These are phyloP conservation scores for Eira barbara DNA, from an alignment of 2,113 vertebrate species.

Conservation along the genomic window DNA sequence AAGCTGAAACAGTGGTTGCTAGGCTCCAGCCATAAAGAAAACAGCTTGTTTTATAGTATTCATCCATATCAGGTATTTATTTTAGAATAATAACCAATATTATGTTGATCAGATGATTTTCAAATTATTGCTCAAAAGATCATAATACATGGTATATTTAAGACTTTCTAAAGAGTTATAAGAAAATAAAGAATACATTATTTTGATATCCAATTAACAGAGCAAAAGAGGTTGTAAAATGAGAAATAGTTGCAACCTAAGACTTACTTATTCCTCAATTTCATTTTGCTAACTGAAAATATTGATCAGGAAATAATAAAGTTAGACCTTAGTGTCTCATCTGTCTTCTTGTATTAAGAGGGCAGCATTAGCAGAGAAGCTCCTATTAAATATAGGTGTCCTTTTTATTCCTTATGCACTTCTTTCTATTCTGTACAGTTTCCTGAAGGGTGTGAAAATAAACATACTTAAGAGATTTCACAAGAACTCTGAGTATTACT, in stretches of 20 bases:
- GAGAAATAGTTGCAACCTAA: slow-evolving; percentile 55
- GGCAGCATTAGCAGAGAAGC: not conserved
- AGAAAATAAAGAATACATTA: slow-evolving; percentile 33
- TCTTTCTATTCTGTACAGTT: not conserved
- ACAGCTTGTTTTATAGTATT: not conserved
- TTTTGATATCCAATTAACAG: slow-evolving; percentile 54
- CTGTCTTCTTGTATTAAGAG: not conserved
- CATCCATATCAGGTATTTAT: not conserved
- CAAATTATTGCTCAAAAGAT: slow-evolving; percentile 33
- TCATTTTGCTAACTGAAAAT: slow-evolving; percentile 50
- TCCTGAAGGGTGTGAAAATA: slow-evolving; percentile 26
- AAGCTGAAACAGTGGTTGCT: not conserved
- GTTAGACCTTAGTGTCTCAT: not conserved
- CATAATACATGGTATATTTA: not conserved
- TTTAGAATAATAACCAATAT: not conserved
- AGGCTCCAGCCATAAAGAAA: not conserved
- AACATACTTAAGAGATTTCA: slow-evolving; percentile 19
- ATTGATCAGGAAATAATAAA: slow-evolving; percentile 65
- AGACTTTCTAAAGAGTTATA: slow-evolving; percentile 3
- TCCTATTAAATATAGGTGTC: not conserved
- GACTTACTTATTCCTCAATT: slow-evolving; percentile 1
- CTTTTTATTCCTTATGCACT: not conserved
- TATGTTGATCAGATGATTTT: not conserved
- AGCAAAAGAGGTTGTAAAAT: slow-evolving; percentile 41
- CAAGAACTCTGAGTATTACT: not conserved